phyloP scores from a whole-genome alignment of 2,888 invertebrate genomes.

The Bugula neritina region DNA sequence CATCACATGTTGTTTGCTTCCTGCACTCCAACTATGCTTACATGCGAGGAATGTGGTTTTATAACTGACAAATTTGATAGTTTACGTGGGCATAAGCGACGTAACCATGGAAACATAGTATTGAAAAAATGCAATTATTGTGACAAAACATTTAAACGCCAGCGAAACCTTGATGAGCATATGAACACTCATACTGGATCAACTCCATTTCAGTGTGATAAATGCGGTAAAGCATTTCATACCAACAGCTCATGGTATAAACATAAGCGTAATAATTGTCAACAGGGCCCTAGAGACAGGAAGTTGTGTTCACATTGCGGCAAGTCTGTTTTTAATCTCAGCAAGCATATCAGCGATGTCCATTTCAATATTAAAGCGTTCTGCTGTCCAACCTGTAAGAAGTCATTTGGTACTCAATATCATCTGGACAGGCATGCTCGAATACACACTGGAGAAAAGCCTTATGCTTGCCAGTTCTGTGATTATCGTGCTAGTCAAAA shows the following conservation, averaged over 20 bases:
- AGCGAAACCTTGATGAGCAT: conserved; percentile 16
- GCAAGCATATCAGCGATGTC: conserved; percentile 23
- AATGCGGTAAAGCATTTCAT: conserved; percentile 21
- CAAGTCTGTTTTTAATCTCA: neutral
- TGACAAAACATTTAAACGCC: neutral
- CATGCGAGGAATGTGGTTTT: conserved; percentile 14
- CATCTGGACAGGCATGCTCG: conserved; percentile 11
- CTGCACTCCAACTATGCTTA: neutral
- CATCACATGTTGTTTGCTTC: neutral
- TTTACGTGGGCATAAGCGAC: conserved; percentile 8
- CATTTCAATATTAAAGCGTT: conserved; percentile 15
- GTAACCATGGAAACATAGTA: neutral
- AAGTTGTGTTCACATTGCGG: conserved; percentile 23
- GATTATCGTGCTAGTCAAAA: conserved; percentile 13
- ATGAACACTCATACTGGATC: conserved; percentile 18
- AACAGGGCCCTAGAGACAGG: neutral
- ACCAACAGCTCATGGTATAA: conserved; percentile 25
- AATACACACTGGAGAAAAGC: conserved; percentile 23
- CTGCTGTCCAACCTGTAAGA: neutral
- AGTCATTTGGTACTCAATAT: conserved; percentile 20
- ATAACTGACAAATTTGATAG: conserved; percentile 9
- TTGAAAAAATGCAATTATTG: conserved; percentile 17
- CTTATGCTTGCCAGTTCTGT: conserved; percentile 9
- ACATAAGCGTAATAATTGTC: conserved; percentile 11
- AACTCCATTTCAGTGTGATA: conserved; percentile 22